Evolutionary conservation across 1,140 invertebrate species (phyloP).

Genomic region (Drosophila miranda): DNA sequence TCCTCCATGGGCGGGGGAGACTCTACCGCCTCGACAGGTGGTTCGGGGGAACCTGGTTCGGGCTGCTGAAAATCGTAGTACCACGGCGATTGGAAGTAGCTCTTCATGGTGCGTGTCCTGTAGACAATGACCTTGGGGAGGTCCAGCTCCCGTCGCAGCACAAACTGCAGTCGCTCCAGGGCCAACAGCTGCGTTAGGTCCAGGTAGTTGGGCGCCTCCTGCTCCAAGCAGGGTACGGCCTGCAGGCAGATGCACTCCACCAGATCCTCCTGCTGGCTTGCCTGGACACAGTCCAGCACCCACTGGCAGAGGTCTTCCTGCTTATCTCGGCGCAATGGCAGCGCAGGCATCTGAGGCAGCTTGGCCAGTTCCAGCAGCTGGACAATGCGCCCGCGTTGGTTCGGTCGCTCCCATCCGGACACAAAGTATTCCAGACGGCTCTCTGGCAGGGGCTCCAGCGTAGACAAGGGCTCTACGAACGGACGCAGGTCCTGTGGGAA

Average conservation of each 20-base stretch:
- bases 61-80: constrained; percentile 46
- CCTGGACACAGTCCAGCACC: constrained; percentile 59
- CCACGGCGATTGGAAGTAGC: constrained; percentile 32
- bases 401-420: constrained; percentile 82
- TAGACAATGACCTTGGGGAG: constrained; percentile 33
- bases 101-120: constrained; percentile 14
- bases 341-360: constrained; percentile 40
- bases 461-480: constrained; percentile 76
- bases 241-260: constrained; percentile 39
- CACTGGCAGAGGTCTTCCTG: constrained; percentile 42
- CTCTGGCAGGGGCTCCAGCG: constrained; percentile 70
- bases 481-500: constrained; percentile 84
- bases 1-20: neutral
- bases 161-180: constrained; percentile 24
- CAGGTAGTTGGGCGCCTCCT: constrained; percentile 32
- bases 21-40: neutral
- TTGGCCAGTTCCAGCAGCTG: constrained; percentile 52
- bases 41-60: neutral
- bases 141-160: constrained; percentile 7
- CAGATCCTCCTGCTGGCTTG: constrained; percentile 23
- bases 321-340: neutral
- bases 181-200: constrained; percentile 51
- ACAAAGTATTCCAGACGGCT: constrained; percentile 84
- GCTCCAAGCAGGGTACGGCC: constrained; percentile 46
- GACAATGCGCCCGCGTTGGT: constrained; percentile 16